Evolutionary conservation across 2,888 invertebrate species (phyloP).

Genomic region (Kryphioiulus occultus): DNA sequence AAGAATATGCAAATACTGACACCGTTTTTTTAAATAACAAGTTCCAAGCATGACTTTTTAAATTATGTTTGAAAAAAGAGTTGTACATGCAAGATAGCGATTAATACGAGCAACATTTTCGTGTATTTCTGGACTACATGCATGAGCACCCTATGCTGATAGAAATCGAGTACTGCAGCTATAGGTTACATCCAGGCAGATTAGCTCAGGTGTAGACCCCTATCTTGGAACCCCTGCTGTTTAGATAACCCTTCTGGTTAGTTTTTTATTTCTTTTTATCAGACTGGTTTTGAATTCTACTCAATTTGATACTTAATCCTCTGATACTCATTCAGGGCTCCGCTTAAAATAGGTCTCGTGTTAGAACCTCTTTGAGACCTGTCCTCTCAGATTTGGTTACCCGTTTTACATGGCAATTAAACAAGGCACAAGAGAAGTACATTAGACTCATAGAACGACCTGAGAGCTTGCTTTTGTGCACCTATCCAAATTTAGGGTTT

Average conservation of each 20-base stretch:
- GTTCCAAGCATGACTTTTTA: no score
- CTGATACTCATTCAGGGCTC: background rate
- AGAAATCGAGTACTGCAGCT: background rate
- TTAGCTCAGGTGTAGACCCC: slow-evolving; percentile 36
- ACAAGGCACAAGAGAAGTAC: slow-evolving; percentile 44
- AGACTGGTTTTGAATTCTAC: slow-evolving; percentile 40
- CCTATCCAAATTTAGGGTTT: slow-evolving; percentile 47
- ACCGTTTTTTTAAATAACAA: no score
- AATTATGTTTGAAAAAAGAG: no score
- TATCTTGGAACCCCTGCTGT: slow-evolving; percentile 28
- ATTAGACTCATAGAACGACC: slow-evolving; percentile 29
- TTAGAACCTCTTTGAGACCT: slow-evolving; percentile 13
- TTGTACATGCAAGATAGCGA: no score
- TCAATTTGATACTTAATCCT: slow-evolving; percentile 45
- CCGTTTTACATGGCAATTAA: slow-evolving; percentile 44
- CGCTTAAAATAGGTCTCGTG: slow-evolving; percentile 42
- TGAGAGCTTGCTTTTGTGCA: slow-evolving; percentile 32
- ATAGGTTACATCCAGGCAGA: background rate
- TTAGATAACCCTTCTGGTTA: background rate
- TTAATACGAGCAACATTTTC: no score
- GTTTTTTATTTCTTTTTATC: background rate
- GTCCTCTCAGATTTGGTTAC: slow-evolving; percentile 42
- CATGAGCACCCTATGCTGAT: background rate
- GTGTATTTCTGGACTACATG: background rate
- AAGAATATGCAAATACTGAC: no score